A percentile compares a stretch with the other conserved stretches of the same genome.
Conservation (phyloP, 2,888 invertebrate genomes). For the Drosophila limbata region DNA sequence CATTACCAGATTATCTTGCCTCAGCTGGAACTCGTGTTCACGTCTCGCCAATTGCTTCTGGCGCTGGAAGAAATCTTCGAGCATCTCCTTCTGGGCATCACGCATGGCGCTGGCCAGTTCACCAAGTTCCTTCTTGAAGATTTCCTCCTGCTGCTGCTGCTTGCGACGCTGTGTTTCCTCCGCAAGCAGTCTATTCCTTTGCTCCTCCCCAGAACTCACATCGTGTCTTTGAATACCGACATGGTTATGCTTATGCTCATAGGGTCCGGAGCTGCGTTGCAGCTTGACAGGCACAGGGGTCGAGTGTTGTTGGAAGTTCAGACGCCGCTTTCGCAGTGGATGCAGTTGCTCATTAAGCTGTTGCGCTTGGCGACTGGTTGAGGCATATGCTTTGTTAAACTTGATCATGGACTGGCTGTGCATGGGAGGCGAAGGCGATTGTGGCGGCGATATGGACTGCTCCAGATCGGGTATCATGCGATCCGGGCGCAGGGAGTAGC, state of each 20-base stretch:
- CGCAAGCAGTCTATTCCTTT: background rate
- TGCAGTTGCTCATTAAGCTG: constrained; percentile 33
- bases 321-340: constrained; percentile 55
- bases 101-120: constrained; percentile 79
- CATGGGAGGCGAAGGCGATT: constrained; percentile 58
- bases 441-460: constrained; percentile 73
- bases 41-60: constrained; percentile 82
- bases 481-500: constrained; percentile 76
- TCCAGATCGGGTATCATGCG: constrained; percentile 78
- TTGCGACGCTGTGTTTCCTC: constrained; percentile 39
- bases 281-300: constrained; percentile 62
- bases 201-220: constrained; percentile 25
- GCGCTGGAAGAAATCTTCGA: constrained; percentile 82
- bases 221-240: constrained; percentile 15
- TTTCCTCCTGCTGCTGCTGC: constrained; percentile 64
- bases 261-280: constrained; percentile 57
- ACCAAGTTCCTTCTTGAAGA: constrained; percentile 77
- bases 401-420: constrained; percentile 18
- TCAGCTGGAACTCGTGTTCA: constrained; percentile 84
- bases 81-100: constrained; percentile 80
- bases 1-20: constrained; percentile 81
- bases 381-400: constrained; percentile 42
- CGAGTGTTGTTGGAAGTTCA: constrained; percentile 32
- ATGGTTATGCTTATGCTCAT: constrained; percentile 28
- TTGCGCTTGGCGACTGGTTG: constrained; percentile 66